Evolutionary conservation across 2,113 vertebrate genomes (phyloP).

Genomic region (Sigmodon hispidus): DNA sequence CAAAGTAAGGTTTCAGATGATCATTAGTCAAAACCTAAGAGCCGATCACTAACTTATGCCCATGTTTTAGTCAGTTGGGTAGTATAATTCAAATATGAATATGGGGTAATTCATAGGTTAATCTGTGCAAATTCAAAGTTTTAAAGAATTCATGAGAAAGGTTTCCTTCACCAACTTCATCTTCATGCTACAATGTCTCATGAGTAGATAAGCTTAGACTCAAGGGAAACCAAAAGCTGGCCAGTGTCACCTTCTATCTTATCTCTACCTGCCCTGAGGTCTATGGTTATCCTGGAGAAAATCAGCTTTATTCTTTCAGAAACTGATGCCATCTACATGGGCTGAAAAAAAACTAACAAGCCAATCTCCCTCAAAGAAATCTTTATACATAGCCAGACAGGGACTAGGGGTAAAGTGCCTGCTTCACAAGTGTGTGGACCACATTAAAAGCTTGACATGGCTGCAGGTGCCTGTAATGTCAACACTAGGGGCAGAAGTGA

Average conservation of each 20-base stretch:
- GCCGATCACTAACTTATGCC: neutral
- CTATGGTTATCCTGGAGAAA: neutral
- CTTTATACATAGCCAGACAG: neutral
- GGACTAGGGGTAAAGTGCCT: rapidly evolving
- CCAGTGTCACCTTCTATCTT: neutral
- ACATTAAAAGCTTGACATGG: neutral
- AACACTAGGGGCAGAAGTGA: neutral
- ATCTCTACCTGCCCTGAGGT: neutral
- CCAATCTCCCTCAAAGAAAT: neutral
- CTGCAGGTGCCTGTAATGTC: neutral
- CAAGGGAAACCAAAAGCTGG: neutral
- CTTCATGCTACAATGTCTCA: neutral
- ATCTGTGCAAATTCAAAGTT: neutral
- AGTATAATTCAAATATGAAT: neutral
- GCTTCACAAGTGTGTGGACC: too few species aligned
- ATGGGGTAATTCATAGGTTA: neutral
- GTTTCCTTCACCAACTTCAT: neutral
- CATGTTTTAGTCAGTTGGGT: neutral
- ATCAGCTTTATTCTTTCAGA: neutral
- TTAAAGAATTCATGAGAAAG: neutral
- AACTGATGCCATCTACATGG: neutral
- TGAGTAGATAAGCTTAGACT: neutral
- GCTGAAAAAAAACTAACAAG: neutral
- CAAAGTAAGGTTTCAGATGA: constrained; percentile 7
- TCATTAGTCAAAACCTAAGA: neutral